Conservation (phyloP, 1,140 invertebrate genomes). For the Zaprionus gabonicus region DNA sequence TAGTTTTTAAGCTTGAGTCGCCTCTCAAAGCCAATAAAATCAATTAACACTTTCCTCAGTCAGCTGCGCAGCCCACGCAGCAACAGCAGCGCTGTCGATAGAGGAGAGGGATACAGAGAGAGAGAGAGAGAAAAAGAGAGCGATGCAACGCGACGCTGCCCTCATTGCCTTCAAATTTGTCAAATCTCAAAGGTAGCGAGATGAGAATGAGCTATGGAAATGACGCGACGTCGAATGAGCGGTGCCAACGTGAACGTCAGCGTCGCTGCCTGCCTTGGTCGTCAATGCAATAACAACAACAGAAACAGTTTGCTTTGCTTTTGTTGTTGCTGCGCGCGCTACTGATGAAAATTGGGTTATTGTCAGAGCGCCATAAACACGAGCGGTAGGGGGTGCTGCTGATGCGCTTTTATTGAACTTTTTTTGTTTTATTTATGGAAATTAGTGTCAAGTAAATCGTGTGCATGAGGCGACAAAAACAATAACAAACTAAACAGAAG, state of each 20-base stretch:
- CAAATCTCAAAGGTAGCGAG: constrained; percentile 30
- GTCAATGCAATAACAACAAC: constrained; percentile 28
- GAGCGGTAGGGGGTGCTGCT: constrained; percentile 27
- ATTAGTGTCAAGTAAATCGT: constrained; percentile 83
- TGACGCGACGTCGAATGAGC: constrained; percentile 7
- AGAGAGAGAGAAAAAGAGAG: background rate
- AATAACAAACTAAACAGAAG: constrained; percentile 16
- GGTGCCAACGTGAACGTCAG: constrained; percentile 7
- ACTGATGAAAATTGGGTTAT: constrained; percentile 79
- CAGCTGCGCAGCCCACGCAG: constrained; percentile 41
- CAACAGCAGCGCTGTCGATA: constrained; percentile 8
- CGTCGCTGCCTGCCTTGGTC: constrained; percentile 49
- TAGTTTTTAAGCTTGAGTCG: constrained; percentile 20
- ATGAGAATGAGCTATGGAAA: constrained; percentile 25
- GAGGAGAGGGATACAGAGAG: background rate
- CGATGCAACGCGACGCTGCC: constrained; percentile 2
- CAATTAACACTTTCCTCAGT: constrained; percentile 77
- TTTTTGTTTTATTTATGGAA: constrained; percentile 80
- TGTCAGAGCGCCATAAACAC: constrained; percentile 61
- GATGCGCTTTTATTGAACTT: constrained; percentile 64
- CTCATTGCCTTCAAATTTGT: constrained; percentile 26
- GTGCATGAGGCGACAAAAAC: constrained; percentile 56
- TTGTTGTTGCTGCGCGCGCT: constrained; percentile 28
- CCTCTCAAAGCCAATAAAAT: constrained; percentile 57
- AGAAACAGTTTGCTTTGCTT: constrained; percentile 44